Evolutionary conservation across 2,888 invertebrate genomes (phyloP).

Genomic region (Ischnura elegans): DNA sequence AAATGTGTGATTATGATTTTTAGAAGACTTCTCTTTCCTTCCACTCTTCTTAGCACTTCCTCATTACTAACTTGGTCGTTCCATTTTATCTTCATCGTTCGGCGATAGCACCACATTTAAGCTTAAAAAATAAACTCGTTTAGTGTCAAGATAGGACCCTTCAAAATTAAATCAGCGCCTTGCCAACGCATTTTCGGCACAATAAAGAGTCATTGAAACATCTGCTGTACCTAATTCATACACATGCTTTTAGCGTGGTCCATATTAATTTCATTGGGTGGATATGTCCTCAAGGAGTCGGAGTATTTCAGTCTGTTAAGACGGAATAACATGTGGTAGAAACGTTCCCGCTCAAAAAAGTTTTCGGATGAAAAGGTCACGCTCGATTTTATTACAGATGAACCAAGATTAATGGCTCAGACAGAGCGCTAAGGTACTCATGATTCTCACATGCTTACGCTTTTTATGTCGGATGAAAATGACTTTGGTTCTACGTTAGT

Average conservation of each 20-base stretch:
- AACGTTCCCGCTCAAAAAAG: slow-evolving; percentile 6
- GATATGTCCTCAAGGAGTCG: background rate
- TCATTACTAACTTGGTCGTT: too few relatives aligned
- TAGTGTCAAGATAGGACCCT: too few relatives aligned
- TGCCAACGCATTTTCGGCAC: background rate
- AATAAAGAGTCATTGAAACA: background rate
- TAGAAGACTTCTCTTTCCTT: too few relatives aligned
- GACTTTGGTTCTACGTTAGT: background rate
- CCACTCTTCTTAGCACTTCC: too few relatives aligned
- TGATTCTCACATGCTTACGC: background rate
- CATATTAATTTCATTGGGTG: background rate
- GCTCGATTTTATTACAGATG: slow-evolving; percentile 39
- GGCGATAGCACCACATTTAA: too few relatives aligned
- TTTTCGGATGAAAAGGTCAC: slow-evolving; percentile 33
- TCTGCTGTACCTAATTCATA: background rate
- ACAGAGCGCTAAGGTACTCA: background rate
- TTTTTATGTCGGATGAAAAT: background rate
- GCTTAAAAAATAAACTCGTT: too few relatives aligned
- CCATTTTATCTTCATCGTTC: too few relatives aligned
- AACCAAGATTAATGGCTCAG: background rate
- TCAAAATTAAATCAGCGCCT: background rate
- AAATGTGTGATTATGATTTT: too few relatives aligned
- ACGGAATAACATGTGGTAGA: slow-evolving; percentile 40
- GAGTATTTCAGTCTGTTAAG: background rate
- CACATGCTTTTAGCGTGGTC: background rate